Percentiles rank a stretch among this genome's conserved stretches.
These are phyloP conservation scores for Terebella lapidaria DNA, from an alignment of 2,888 invertebrate species.

Conservation along the genomic window DNA sequence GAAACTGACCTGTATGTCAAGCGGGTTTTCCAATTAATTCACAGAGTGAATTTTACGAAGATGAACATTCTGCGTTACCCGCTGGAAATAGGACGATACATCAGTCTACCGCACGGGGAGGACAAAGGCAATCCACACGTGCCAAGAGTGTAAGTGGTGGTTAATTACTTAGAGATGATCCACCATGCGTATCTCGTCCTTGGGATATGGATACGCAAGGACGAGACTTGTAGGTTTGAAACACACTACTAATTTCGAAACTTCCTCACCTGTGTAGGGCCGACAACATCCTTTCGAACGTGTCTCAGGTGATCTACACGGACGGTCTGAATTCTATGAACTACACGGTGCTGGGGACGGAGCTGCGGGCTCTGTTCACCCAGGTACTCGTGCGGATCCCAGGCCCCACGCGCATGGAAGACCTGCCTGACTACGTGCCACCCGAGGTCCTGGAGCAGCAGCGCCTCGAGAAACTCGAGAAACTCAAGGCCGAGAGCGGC, in stretches of 20 bases:
- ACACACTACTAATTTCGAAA: no score
- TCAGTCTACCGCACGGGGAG: not conserved
- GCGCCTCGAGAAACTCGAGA: no score
- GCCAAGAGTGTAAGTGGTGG: not conserved
- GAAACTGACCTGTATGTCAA: no score
- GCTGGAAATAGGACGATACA: not conserved
- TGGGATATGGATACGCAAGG: no score
- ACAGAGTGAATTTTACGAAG: not conserved
- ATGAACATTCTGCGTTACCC: not conserved
- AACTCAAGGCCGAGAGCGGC: no score
- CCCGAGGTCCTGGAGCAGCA: no score
- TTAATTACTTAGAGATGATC: no score
- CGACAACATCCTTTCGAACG: not conserved
- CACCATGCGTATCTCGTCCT: no score
- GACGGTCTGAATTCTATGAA: not conserved
- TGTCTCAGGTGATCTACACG: not conserved
- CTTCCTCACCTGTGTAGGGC: no score
- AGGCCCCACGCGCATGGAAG: not conserved
- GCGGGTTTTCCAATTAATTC: no score
- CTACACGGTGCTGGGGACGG: not conserved
- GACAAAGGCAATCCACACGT: constrained; percentile 1
- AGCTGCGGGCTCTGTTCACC: not conserved
- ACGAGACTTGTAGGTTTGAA: no score
- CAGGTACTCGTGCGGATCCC: not conserved
- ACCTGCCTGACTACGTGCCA: not conserved